Evolutionary conservation across 2,113 vertebrate genomes (phyloP), one percentile per base, ranked within the genome.

Genomic region (Bubalus kerabau): DNA sequence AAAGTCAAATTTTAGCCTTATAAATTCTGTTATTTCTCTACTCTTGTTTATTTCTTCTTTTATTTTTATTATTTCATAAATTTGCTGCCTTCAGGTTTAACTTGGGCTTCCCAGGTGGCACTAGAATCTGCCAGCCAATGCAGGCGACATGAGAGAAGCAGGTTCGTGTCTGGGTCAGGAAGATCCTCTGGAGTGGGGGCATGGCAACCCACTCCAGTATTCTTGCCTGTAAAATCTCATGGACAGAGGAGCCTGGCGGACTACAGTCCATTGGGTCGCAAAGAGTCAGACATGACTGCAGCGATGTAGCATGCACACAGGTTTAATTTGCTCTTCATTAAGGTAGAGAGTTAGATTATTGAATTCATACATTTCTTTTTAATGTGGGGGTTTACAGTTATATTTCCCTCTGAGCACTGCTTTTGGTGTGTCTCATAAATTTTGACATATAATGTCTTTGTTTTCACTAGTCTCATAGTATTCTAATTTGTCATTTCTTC

Each of bases 251-350:
- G 12, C 23, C 40, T 43, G 71, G 12, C 0, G 1, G 23, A 15
- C 71, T 76, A 15, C 14, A 76, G 71, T 76, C 71, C 40, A 8
- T 26, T 76, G 23, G 40, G 21, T 76, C 3, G 3, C 71, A 76
- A 14, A 76, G 40, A 26, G 3, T 76, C 40, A 76, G 71, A 36
- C 67, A 40, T 40, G 67, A 40, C 67, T 71, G 67, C 8, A 71
- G 67, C 0, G n/a, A 10, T n/a, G 19, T 11, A 71, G n/a, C n/a
- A 71, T 0, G 9, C 64, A 21, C 17, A 71, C n/a, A 43, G 40
- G 7, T 50, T 93, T 76, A 46, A 2, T 84, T 93, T 93, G 32
- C 26, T 74, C 10, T 64, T 64, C 14, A 8, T 64, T 64, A 64
- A 23, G 40, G 2, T 81, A 30, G 84, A 88, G n/a, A 54, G 46